phyloP scores from a whole-genome alignment of 2,888 invertebrate genomes.

The Amaurobius ferox region DNA sequence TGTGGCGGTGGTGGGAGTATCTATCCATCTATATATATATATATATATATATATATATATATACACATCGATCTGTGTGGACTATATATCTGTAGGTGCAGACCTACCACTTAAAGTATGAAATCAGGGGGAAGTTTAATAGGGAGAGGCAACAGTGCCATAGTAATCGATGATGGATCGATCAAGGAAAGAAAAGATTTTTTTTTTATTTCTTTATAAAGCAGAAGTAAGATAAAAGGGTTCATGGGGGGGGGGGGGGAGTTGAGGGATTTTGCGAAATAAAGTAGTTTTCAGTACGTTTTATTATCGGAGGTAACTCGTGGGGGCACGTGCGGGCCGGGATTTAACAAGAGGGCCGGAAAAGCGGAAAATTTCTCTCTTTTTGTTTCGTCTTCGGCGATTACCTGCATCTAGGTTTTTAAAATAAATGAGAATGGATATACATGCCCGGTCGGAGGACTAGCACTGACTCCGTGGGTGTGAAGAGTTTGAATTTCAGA shows the following conservation, averaged over 20 bases:
- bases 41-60: slow-evolving; percentile 42
- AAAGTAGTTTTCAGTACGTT: slow-evolving; percentile 51
- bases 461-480: neutral
- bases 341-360: slow-evolving; percentile 14
- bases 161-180: slow-evolving; percentile 70
- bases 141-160: slow-evolving; percentile 63
- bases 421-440: slow-evolving; percentile 53
- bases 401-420: slow-evolving; percentile 61
- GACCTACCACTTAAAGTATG: slow-evolving; percentile 71
- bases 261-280: slow-evolving; percentile 56
- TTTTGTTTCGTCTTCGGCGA: slow-evolving; percentile 29
- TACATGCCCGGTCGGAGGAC: neutral
- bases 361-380: slow-evolving; percentile 11
- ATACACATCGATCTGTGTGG: neutral
- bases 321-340: slow-evolving; percentile 51
- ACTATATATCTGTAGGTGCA: slow-evolving; percentile 28
- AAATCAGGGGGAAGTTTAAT: slow-evolving; percentile 73
- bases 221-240: slow-evolving; percentile 60
- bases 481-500: neutral
- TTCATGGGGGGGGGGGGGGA: slow-evolving; percentile 25
- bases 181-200: slow-evolving; percentile 39
- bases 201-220: slow-evolving; percentile 2
- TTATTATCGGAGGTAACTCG: slow-evolving; percentile 56
- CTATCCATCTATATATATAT: slow-evolving; percentile 45
- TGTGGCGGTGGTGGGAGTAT: slow-evolving; percentile 12